A percentile compares a stretch with the other conserved stretches of the same genome.
Conservation (phyloP, 2,113 vertebrate genomes). For the Istiophorus platypterus region DNA sequence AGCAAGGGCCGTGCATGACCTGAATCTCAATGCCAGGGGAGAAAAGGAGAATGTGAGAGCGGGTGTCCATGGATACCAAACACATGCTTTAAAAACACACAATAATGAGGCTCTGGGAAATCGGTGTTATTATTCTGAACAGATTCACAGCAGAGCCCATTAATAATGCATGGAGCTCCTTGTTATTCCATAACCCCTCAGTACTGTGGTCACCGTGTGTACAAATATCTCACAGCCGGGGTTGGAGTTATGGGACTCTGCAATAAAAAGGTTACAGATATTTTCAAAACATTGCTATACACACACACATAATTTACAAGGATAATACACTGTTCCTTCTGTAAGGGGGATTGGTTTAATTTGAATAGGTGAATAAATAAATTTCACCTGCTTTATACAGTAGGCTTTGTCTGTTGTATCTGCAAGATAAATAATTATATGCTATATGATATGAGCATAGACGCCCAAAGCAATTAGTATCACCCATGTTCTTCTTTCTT, state of each 20-base stretch:
- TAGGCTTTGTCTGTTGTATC: constrained; percentile 13
- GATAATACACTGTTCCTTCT: constrained; percentile 59
- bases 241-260: constrained; percentile 80
- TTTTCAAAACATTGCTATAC: constrained; percentile 79
- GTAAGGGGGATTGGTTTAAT: constrained; percentile 57
- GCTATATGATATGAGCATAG: constrained; percentile 48
- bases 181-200: constrained; percentile 91
- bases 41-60: constrained; percentile 78
- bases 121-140: constrained; percentile 87
- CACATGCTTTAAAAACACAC: constrained; percentile 86
- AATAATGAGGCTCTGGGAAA: constrained; percentile 87
- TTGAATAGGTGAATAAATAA: constrained; percentile 68
- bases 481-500: constrained; percentile 20
- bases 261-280: constrained; percentile 82
- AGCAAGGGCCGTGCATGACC: constrained; percentile 93
- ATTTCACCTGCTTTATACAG: constrained; percentile 32
- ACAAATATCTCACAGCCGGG: constrained; percentile 93
- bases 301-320: constrained; percentile 72
- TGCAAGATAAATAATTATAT: constrained; percentile 20
- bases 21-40: constrained; percentile 90
- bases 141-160: constrained; percentile 88
- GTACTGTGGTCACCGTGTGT: constrained; percentile 90
- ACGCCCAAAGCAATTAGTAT: constrained; percentile 61
- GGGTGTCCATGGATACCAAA: constrained; percentile 84
- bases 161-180: constrained; percentile 91